Evolutionary conservation across 2,113 vertebrate genomes (phyloP).

Genomic region (Rynchops niger): DNA sequence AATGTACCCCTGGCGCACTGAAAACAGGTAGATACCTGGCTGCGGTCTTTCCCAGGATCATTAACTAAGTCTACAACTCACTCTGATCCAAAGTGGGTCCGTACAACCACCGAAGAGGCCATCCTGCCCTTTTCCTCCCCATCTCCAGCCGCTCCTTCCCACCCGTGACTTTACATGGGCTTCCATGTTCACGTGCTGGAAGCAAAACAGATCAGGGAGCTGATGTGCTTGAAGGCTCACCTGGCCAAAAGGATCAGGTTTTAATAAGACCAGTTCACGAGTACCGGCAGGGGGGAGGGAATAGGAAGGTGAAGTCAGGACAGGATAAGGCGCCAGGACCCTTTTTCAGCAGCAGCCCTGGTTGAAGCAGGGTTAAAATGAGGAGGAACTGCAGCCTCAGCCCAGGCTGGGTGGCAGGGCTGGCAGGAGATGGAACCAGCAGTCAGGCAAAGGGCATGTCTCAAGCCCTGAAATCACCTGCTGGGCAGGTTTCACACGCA

Average conservation of each 20-base stretch:
- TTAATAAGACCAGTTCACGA: not conserved
- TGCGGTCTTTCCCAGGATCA: not conserved
- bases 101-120: not conserved
- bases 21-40: not conserved
- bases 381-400: not conserved
- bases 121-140: not conserved
- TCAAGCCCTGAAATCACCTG: not conserved
- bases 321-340: not conserved
- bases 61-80: not conserved
- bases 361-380: not conserved
- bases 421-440: not conserved
- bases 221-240: not conserved
- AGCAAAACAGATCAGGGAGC: rapidly evolving
- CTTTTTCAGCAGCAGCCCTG: not conserved
- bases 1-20: not conserved
- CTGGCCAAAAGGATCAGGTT: not conserved
- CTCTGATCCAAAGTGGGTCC: not conserved
- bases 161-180: not conserved
- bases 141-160: not conserved
- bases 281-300: not conserved
- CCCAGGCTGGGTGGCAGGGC: not conserved
- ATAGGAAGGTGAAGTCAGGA: not conserved
- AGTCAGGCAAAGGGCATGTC: not conserved
- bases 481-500: not conserved
- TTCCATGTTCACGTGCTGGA: not conserved